Evolutionary conservation across 2,797 vertebrate genomes (phyloP).

Genomic region (Pangasius mekongensis): DNA sequence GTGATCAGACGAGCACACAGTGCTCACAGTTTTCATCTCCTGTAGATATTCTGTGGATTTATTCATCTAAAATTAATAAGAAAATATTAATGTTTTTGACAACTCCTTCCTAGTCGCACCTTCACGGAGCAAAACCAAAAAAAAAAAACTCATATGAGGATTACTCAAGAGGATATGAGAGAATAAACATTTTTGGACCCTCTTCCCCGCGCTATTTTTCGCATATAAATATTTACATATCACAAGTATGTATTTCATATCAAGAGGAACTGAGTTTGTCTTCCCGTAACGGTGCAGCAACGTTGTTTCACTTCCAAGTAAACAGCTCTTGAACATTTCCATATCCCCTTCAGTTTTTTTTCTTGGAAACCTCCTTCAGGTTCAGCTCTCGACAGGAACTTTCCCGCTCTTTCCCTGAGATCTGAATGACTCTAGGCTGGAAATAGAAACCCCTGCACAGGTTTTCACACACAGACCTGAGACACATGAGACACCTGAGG

Average conservation of each 20-base stretch:
- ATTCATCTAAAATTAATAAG: neutral
- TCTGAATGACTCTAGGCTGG: conserved; percentile 35
- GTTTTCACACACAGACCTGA: conserved; percentile 13
- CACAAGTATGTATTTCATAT: conserved; percentile 42
- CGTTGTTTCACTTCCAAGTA: conserved; percentile 45
- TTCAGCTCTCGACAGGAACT: conserved; percentile 20
- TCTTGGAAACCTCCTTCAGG: conserved; percentile 26
- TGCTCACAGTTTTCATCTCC: neutral
- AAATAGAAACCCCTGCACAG: conserved; percentile 51
- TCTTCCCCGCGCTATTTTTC: conserved; percentile 25
- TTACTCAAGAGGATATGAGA: conserved; percentile 39
- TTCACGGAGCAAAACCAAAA: neutral
- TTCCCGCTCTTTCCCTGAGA: conserved; percentile 22
- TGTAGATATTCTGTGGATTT: neutral
- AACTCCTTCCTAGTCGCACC: neutral
- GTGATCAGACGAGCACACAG: neutral
- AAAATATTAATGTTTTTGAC: neutral
- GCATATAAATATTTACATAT: conserved; percentile 55
- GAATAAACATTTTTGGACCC: conserved; percentile 13
- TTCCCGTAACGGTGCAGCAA: conserved; percentile 34
- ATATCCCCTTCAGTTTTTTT: conserved; percentile 36
- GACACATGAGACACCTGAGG: conserved; percentile 29
- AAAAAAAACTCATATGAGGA: neutral
- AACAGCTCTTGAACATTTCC: conserved; percentile 48
- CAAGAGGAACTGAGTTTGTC: conserved; percentile 31